Conservation (phyloP, 2,113 vertebrate genomes). For the Zapus hudsonius region DNA sequence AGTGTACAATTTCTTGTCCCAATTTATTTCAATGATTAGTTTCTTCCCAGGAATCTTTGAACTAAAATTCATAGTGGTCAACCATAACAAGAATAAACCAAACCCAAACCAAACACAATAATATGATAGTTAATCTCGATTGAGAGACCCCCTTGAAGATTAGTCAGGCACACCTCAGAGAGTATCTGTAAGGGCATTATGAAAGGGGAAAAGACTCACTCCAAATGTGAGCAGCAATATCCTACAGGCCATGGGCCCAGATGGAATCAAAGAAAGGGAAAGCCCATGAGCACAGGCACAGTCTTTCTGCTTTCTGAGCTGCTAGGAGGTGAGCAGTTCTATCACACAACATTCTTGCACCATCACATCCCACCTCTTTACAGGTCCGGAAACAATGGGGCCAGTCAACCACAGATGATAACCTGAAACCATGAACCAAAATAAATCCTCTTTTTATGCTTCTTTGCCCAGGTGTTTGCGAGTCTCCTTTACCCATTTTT, state of each 20-base stretch:
- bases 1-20: no score
- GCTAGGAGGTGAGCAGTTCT: background rate
- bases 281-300: no score
- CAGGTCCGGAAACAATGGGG: background rate
- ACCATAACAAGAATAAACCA: background rate
- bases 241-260: background rate
- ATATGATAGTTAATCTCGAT: background rate
- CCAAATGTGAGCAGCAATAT: background rate
- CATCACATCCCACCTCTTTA: background rate
- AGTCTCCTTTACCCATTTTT: background rate
- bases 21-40: no score
- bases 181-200: background rate
- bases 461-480: background rate
- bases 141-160: background rate
- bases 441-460: background rate
- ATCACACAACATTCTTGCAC: background rate
- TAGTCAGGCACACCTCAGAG: background rate
- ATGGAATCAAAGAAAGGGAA: no score
- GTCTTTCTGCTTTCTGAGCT: background rate
- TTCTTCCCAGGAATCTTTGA: background rate
- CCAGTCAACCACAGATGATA: background rate
- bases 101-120: background rate
- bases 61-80: background rate
- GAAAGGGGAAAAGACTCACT: background rate
- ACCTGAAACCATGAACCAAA: background rate